Conservation (phyloP, 2,113 vertebrate genomes). For the Chaenogobius annularis region DNA sequence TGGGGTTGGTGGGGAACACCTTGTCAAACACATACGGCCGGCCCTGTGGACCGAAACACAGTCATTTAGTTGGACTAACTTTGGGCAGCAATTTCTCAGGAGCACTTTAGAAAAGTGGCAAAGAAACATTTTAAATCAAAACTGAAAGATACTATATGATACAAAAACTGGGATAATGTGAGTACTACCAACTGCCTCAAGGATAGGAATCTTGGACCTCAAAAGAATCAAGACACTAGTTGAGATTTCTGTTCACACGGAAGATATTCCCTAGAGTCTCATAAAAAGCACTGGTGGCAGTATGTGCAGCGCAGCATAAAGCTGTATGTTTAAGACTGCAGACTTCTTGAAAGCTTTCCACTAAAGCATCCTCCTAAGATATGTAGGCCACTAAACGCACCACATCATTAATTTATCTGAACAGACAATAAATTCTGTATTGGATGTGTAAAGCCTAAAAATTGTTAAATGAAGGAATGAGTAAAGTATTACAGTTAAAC, state of each 20-base stretch:
- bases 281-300: conserved; percentile 17
- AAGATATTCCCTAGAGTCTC: conserved; percentile 10
- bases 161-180: neutral
- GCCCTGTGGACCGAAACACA: conserved; percentile 73
- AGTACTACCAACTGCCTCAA: neutral
- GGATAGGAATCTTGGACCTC: neutral
- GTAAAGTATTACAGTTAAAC: neutral
- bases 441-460: conserved; percentile 7
- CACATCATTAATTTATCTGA: conserved; percentile 42
- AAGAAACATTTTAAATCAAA: neutral
- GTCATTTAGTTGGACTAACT: neutral
- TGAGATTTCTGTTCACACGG: conserved; percentile 31
- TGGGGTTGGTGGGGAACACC: conserved; percentile 88
- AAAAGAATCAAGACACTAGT: neutral
- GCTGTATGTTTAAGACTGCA: conserved; percentile 12
- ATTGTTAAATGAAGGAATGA: conserved; percentile 12
- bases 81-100: neutral
- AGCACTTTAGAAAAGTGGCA: neutral
- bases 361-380: conserved; percentile 21
- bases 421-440: conserved; percentile 22
- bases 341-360: conserved; percentile 8
- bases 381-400: conserved; percentile 24
- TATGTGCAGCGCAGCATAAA: conserved; percentile 3
- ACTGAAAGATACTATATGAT: neutral
- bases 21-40: conserved; percentile 87